Percentiles rank a stretch among this genome's conserved stretches.
Evolutionary conservation across 2,797 vertebrate species (phyloP).

Genomic region (Capromys pilorides): DNA sequence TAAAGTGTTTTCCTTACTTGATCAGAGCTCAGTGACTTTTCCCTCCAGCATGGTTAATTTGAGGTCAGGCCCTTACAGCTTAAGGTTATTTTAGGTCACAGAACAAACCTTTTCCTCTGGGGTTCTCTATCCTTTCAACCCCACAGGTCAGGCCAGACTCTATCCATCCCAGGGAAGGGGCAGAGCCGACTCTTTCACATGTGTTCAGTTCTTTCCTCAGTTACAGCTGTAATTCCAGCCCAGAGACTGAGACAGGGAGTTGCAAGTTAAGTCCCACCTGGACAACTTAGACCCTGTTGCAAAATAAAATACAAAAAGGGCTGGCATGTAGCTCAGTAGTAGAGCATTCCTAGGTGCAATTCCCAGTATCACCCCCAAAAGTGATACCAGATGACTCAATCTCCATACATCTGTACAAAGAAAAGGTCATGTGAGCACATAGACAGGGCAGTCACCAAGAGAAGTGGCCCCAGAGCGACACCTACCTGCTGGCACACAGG

Average conservation of each 20-base stretch:
- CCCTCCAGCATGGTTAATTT: background rate
- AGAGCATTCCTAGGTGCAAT: background rate
- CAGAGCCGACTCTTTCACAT: background rate
- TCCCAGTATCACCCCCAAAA: background rate
- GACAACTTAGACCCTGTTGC: background rate
- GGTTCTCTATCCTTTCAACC: background rate
- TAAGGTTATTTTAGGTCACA: background rate
- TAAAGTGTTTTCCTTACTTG: background rate
- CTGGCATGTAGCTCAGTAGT: background rate
- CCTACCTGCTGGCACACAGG: background rate
- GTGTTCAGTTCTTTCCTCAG: background rate
- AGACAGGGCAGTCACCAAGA: background rate
- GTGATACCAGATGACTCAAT: background rate
- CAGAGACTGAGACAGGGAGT: background rate
- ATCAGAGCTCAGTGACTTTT: background rate
- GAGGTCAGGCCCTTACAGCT: background rate
- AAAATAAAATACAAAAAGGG: background rate
- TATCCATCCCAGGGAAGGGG: background rate
- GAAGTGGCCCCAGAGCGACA: background rate
- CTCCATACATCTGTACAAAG: background rate
- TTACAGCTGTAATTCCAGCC: background rate
- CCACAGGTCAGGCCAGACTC: background rate
- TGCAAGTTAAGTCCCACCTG: background rate
- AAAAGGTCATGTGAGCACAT: background rate
- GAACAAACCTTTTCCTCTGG: background rate